These are phyloP conservation scores for Parotia lawesii DNA, from an alignment of 2,113 vertebrate genomes.

Conservation along the genomic window DNA sequence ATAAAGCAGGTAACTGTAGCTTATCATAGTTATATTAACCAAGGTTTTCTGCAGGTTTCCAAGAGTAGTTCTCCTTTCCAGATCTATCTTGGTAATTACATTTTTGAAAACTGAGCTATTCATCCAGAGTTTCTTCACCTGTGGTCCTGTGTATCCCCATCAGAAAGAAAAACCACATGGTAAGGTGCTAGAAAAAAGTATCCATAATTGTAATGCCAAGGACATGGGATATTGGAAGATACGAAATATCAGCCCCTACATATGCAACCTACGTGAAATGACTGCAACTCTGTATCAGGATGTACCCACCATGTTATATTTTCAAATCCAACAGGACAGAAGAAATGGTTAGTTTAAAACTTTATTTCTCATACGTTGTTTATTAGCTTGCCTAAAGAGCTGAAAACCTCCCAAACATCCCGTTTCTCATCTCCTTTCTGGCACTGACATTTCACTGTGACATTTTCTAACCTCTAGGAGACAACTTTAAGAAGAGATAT, in stretches of 20 bases:
- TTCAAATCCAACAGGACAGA: not conserved
- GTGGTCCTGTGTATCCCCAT: not conserved
- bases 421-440: not conserved
- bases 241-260: not conserved
- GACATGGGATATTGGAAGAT: fast-evolving
- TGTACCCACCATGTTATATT: not conserved
- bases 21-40: not conserved
- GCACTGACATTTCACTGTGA: constrained; percentile 1
- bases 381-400: not conserved
- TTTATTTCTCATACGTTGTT: not conserved
- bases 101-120: not conserved
- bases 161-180: fast-evolving
- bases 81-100: not conserved
- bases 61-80: not conserved
- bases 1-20: not conserved
- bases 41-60: not conserved
- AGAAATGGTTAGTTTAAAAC: not conserved
- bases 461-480: not conserved
- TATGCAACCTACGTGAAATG: fast-evolving
- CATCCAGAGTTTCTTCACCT: not conserved
- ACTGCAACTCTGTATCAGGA: not conserved
- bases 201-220: not conserved
- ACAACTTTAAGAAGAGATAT: not conserved
- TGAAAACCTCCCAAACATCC: not conserved
- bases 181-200: not conserved